Evolutionary conservation across 2,797 vertebrate genomes (phyloP), one percentile per base, ranked within the genome.

Genomic region (Rhinella marina): DNA sequence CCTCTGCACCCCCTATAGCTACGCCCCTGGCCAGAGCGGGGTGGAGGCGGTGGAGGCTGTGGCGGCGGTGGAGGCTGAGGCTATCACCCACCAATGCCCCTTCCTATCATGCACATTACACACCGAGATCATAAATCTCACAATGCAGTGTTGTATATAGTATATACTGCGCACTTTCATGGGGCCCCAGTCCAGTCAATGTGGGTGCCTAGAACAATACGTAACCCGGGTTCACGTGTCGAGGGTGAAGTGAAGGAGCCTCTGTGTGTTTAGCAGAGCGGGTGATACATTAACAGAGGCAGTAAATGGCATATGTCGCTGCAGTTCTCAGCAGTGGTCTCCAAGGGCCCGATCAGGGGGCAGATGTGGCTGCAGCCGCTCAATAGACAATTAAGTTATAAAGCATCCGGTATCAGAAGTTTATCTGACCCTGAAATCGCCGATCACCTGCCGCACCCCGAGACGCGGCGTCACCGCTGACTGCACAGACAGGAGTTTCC

Each of bases 201-300:
- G 68, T 5, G 21, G n/a, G 66, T 29, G 25, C 66, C 7, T 12
- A 13, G 25, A 29, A 17, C 73, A 76, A 29, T 29, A 72, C 68
- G 11, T 9, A 75, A 9, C 21, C n/a, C 73, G 3, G 52, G 7
- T 79, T 57, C 77, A 78, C 14, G 25, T 79, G n/a, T 57, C n/a
- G 52, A n/a, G 27, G 4, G 7, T 7, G 23, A 0, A 7, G 41
- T 57, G 14, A 59, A 17, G 32, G 57, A 17, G 16, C 12, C 64
- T 52, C n/a, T 41, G 3, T 62, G 14, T 13, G 17, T 50, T 62
- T 64, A 81, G 64, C 59, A 81, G 79, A 7, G 52, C 25, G 7
- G 61, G 16, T 82, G 48, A 82, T 14, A 82, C 23, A 82, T 82
- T 82, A 82, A 82, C 81, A 82, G 64, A 82, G 81, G 81, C 64